Evolutionary conservation across 1,140 invertebrate genomes (phyloP).

Genomic region (Lamellibrachia luymesi): DNA sequence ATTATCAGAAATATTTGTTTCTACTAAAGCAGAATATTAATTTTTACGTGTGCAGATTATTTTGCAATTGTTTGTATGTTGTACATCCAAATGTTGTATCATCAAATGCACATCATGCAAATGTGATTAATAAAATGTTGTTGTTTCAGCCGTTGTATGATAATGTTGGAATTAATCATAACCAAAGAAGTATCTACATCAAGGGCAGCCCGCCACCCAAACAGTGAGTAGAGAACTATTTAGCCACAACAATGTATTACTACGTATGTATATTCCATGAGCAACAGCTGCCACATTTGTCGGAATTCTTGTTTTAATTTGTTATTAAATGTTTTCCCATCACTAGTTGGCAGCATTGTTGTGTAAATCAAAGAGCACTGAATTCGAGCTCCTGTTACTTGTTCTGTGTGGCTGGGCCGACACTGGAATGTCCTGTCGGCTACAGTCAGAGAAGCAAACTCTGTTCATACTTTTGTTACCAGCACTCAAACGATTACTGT

Average conservation of each 20-base stretch:
- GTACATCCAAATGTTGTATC: not conserved
- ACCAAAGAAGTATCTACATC: slow-evolving; percentile 12
- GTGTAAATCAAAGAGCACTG: too few relatives aligned
- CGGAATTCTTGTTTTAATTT: too few relatives aligned
- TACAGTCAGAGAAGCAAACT: too few relatives aligned
- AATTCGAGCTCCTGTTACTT: too few relatives aligned
- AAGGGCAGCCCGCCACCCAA: slow-evolving; percentile 8
- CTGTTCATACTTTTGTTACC: too few relatives aligned
- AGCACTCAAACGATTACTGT: too few relatives aligned
- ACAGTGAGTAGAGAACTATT: not conserved
- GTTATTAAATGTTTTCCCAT: too few relatives aligned
- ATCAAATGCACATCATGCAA: too few relatives aligned
- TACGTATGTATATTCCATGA: not conserved
- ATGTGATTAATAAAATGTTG: not conserved
- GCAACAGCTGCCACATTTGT: not conserved
- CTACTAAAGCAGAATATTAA: not conserved
- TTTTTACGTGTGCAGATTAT: not conserved
- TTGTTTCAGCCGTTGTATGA: not conserved
- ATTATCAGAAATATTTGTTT: not conserved
- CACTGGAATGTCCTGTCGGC: too few relatives aligned
- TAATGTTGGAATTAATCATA: not conserved
- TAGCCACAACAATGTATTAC: not conserved
- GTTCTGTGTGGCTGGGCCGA: too few relatives aligned
- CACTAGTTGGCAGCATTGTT: too few relatives aligned
- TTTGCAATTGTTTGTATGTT: not conserved